Conservation (phyloP, 2,888 invertebrate genomes). For the Melinaea marsaeus region DNA sequence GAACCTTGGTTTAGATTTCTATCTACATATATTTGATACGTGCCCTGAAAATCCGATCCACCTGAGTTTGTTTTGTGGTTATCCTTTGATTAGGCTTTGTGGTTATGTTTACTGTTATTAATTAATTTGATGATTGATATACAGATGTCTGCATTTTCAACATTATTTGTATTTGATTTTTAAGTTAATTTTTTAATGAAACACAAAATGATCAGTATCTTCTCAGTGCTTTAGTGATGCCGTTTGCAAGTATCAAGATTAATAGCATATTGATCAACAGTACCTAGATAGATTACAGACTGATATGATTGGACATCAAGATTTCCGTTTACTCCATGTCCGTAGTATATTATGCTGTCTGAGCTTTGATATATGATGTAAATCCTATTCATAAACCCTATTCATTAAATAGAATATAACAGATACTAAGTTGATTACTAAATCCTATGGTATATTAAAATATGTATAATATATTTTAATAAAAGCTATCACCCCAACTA, state of each 20-base stretch:
- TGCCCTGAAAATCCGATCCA: conserved; percentile 39
- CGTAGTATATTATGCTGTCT: conserved; percentile 3
- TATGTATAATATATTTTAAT: neutral
- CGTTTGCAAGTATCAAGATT: conserved; percentile 5
- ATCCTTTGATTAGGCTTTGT: conserved; percentile 20
- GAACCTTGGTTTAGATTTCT: conserved; percentile 56
- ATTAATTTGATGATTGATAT: neutral
- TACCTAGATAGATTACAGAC: conserved; percentile 4
- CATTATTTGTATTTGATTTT: neutral
- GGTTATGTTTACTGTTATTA: neutral
- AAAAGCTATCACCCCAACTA: conserved; percentile 5
- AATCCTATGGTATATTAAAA: no score
- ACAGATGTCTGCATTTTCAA: no score
- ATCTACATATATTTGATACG: conserved; percentile 56
- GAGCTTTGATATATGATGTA: conserved; percentile 3
- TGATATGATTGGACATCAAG: conserved; percentile 8
- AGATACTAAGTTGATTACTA: no score
- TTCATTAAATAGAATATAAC: no score
- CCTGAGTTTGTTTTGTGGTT: conserved; percentile 22
- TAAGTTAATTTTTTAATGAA: neutral
- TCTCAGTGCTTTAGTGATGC: neutral
- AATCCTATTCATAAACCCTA: neutral
- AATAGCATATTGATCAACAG: conserved; percentile 7
- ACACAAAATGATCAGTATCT: neutral
- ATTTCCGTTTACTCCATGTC: conserved; percentile 7